These are phyloP conservation scores for Styela clava DNA, from an alignment of 23 tunicate species.

Conservation along the genomic window DNA sequence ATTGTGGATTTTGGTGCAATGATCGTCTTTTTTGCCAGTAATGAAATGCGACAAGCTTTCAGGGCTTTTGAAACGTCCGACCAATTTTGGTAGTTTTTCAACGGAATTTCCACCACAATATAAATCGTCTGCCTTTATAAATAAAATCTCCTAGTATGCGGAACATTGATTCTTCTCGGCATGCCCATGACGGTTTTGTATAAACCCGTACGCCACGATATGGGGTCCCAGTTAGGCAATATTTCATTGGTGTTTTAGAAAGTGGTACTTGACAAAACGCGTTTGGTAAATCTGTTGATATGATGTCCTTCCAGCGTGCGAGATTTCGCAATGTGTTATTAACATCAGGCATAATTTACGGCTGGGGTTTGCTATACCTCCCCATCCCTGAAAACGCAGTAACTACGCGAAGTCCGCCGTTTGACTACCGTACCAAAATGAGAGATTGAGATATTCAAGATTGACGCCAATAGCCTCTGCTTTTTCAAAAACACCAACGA, in stretches of 20 bases:
- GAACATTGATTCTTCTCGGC: not conserved
- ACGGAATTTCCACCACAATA: not conserved
- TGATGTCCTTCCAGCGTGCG: not conserved
- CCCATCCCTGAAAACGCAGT: not conserved
- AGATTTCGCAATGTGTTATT: not conserved
- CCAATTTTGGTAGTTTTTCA: not conserved
- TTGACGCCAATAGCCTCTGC: not conserved
- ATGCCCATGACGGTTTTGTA: not conserved
- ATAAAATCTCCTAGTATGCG: not conserved
- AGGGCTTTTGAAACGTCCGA: not conserved
- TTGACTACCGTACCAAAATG: not conserved
- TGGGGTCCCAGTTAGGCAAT: not conserved
- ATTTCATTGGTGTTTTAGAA: not conserved
- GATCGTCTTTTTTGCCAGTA: not conserved
- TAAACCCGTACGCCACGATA: not conserved
- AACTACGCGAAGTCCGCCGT: not conserved
- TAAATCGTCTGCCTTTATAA: not conserved
- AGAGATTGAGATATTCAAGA: constrained; percentile 3
- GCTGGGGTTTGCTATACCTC: not conserved
- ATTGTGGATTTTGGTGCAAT: not conserved
- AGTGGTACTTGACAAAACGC: not conserved
- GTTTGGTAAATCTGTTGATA: not conserved
- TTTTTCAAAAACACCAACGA: not conserved
- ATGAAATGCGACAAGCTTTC: not conserved
- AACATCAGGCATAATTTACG: not conserved